phyloP scores from a whole-genome alignment of 2,797 vertebrate genomes.

The Sphenopsis melanotis region DNA sequence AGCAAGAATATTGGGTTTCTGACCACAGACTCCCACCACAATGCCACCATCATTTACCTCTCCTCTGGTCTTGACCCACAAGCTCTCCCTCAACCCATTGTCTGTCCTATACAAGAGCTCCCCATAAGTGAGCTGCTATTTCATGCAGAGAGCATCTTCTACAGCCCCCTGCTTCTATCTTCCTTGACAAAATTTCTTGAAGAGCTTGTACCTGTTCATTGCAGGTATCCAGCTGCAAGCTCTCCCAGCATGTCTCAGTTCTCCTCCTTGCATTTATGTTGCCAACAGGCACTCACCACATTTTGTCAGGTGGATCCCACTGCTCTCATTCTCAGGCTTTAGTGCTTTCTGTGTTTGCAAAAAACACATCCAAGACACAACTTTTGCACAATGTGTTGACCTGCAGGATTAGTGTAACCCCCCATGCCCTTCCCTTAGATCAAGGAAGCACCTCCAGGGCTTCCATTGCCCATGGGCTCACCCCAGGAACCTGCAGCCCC shows the following conservation, averaged over 20 bases:
- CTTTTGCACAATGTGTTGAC: not conserved
- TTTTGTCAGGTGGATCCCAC: not conserved
- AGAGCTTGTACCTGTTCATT: not conserved
- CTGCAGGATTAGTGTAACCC: fast-evolving
- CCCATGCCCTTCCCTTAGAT: not conserved
- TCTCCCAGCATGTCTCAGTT: not conserved
- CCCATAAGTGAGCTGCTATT: not conserved
- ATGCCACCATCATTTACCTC: not conserved
- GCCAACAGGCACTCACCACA: not conserved
- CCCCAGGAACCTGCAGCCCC: not conserved
- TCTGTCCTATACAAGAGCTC: not conserved
- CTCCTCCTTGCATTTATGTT: not conserved
- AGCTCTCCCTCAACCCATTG: not conserved
- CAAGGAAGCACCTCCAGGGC: not conserved
- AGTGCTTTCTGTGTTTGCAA: not conserved
- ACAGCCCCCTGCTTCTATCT: not conserved
- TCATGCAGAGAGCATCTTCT: not conserved
- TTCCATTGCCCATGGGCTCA: not conserved
- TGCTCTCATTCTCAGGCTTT: not conserved
- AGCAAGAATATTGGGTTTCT: fast-evolving
- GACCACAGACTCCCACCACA: not conserved
- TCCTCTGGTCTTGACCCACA: not conserved
- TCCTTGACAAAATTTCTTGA: not conserved
- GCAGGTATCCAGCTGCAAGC: not conserved
- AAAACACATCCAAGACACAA: not conserved